Percentiles rank a stretch among this genome's conserved stretches.
Evolutionary conservation across 2,888 invertebrate species (phyloP).

Genomic region (Muscina levida): DNA sequence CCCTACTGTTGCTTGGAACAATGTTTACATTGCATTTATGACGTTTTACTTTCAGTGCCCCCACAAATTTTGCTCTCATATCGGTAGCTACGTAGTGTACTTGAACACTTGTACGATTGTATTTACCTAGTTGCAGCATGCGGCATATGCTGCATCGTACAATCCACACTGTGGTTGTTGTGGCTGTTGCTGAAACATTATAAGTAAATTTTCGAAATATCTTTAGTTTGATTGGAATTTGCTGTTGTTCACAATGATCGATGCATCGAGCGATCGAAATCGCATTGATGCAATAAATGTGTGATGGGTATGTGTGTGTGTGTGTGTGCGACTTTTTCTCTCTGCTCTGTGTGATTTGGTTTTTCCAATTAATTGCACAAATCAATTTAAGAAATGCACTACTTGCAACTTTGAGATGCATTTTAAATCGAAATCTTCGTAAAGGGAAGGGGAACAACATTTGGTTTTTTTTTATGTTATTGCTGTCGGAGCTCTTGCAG

Average conservation of each 20-base stretch:
- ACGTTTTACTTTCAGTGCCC: neutral
- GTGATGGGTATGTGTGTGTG: constrained; percentile 60
- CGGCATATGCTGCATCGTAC: neutral
- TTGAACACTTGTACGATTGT: neutral
- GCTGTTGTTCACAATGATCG: constrained; percentile 17
- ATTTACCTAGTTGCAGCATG: constrained; percentile 22
- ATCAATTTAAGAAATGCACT: constrained; percentile 77
- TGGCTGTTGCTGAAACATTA: constrained; percentile 48
- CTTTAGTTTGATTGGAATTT: constrained; percentile 63
- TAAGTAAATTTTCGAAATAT: constrained; percentile 65
- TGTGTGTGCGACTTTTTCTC: too few species aligned
- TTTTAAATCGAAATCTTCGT: constrained; percentile 34
- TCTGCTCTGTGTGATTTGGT: constrained; percentile 67
- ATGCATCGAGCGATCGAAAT: neutral
- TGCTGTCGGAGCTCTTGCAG: neutral
- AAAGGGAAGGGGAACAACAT: constrained; percentile 32
- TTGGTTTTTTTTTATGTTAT: neutral
- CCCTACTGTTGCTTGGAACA: too few species aligned
- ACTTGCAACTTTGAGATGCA: constrained; percentile 54
- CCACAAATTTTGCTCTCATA: constrained; percentile 12
- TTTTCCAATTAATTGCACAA: constrained; percentile 77
- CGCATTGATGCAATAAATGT: constrained; percentile 14
- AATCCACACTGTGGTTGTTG: neutral
- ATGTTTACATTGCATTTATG: neutral
- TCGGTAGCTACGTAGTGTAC: neutral